Conservation (phyloP, 2,797 vertebrate genomes). For the Malacoctenus gilli region DNA sequence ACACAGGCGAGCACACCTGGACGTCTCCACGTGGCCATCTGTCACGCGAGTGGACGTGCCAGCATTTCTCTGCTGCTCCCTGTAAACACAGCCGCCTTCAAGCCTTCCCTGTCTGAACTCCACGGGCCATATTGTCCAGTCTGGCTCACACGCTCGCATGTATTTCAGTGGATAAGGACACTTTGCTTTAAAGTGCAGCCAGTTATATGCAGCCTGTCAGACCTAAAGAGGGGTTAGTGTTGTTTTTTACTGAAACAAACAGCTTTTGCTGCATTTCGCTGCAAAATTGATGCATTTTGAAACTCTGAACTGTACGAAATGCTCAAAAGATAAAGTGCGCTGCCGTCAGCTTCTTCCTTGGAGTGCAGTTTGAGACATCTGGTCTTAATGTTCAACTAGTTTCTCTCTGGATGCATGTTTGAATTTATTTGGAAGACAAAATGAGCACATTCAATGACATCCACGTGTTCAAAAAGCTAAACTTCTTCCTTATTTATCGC, state of each 20-base stretch:
- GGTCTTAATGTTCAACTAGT: no score
- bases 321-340: no score
- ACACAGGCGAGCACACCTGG: conserved; percentile 39
- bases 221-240: background rate
- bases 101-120: conserved; percentile 34
- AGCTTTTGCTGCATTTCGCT: no score
- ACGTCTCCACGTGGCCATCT: conserved; percentile 66
- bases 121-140: conserved; percentile 35
- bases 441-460: no score
- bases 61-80: conserved; percentile 40
- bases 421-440: no score
- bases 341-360: no score
- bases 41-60: conserved; percentile 39
- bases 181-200: background rate
- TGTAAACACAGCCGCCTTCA: conserved; percentile 39
- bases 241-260: background rate
- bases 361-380: no score
- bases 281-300: no score
- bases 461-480: no score
- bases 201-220: background rate
- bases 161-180: background rate
- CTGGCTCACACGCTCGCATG: conserved; percentile 4
- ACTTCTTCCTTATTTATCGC: no score
- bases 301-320: no score
- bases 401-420: no score